Evolutionary conservation across 2,888 invertebrate genomes (phyloP), one percentile per base, ranked within the genome.

Genomic region (Cheilosia vernalis): DNA sequence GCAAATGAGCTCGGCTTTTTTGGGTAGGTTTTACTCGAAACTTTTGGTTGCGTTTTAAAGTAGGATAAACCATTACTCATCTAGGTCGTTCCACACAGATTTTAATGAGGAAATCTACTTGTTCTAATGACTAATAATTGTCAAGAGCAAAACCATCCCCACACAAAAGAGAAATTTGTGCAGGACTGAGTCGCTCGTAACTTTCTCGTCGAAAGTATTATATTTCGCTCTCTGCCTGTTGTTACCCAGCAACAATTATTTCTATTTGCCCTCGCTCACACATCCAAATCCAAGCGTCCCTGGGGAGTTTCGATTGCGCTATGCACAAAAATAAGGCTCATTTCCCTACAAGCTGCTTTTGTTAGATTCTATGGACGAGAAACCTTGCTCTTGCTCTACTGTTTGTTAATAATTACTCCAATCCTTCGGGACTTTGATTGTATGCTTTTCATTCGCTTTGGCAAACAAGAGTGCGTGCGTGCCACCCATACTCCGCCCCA

Each of bases 401-500:
- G 80, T 84, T 84, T 80, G 80, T 49, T 80, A 74, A 80, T 84
- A 84, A 84, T 84, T 84, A 84, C 80, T 80, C 74, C 69, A 80
- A 84, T 80, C 84, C 84, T 84, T 70, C 30, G 64, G 80, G 80
- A 84, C 74, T 66, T 70, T 78, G 78, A 67, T 55, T 72, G 64
- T 40, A 49, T 47, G 47, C 37, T 58, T 78, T 73, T 37, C 73
- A 83, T 66, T 82, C 60, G 24, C 27, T 51, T 78, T 70, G 60
- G 67, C 58, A 64, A 58, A 44, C 42, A 19, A 7, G 13, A 19
- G 27, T 40, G 5, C 33, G 37, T 37, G 37, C 30, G 30, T 9
- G 30, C 37, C 37, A 37, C 37, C 13, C 37, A 21, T 21, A 37
- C 10, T 27, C 42, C 1, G 9, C 2, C 30, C 15, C 37, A 27